These are phyloP conservation scores for Merops nubicus DNA, from an alignment of 2,113 vertebrate species.

Conservation along the genomic window DNA sequence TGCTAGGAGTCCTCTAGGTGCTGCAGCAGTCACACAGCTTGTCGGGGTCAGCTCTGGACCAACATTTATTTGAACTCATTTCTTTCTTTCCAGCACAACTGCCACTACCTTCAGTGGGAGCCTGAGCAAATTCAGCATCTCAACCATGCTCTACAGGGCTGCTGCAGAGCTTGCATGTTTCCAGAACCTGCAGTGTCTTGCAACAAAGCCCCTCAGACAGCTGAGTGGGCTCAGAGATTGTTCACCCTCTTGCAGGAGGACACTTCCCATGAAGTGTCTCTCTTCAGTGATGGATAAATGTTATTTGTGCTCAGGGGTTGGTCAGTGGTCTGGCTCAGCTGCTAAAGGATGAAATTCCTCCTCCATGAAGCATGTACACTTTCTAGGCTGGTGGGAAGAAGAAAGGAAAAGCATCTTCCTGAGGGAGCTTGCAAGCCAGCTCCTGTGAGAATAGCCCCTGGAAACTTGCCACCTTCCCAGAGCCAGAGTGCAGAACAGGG, in stretches of 20 bases:
- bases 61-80: background rate
- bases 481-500: fast-evolving
- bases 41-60: background rate
- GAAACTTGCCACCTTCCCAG: too few species aligned
- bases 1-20: background rate
- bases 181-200: background rate
- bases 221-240: background rate
- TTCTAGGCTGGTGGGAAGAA: background rate
- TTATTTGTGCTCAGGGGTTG: background rate
- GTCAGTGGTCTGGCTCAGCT: background rate
- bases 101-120: background rate
- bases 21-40: background rate
- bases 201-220: background rate
- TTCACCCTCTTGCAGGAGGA: background rate
- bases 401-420: background rate
- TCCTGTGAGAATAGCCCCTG: background rate
- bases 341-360: background rate
- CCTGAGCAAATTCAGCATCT: background rate
- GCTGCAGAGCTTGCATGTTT: background rate
- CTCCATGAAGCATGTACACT: background rate
- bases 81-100: background rate
- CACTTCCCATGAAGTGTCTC: background rate
- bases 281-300: background rate
- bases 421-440: background rate
- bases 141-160: background rate